phyloP scores from a whole-genome alignment of 2,888 invertebrate species.

The Tetheella fluctuosa region DNA sequence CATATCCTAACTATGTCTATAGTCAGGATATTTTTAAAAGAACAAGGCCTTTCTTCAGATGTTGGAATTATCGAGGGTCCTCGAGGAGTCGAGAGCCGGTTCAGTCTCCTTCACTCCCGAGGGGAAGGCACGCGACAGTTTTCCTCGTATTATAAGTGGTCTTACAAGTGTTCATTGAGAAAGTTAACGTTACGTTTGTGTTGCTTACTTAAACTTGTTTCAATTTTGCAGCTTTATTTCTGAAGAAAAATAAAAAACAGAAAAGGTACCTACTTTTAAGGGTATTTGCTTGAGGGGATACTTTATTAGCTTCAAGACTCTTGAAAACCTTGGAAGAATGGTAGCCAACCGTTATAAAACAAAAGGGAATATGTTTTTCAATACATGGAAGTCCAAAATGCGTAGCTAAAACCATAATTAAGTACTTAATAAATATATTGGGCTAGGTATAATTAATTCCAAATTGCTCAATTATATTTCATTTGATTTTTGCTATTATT shows the following conservation, averaged over 20 bases:
- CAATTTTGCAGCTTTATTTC: background rate
- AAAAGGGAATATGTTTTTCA: no score
- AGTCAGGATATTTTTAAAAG: conserved; percentile 22
- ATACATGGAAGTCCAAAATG: no score
- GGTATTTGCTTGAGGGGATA: background rate
- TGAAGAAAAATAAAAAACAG: background rate
- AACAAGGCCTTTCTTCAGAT: conserved; percentile 15
- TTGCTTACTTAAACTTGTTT: background rate
- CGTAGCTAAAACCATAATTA: no score
- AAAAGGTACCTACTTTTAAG: background rate
- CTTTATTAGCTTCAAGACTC: background rate
- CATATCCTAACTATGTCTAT: conserved; percentile 14
- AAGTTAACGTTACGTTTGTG: conserved; percentile 41
- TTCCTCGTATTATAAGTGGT: conserved; percentile 36
- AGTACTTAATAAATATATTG: no score
- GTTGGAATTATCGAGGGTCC: conserved; percentile 19
- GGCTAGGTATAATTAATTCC: no score
- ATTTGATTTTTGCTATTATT: no score
- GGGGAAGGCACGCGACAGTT: conserved; percentile 31
- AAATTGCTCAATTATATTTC: no score
- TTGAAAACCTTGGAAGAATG: no score
- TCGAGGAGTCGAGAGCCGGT: conserved; percentile 28
- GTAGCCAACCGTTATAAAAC: no score
- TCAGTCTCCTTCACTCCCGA: conserved; percentile 25
- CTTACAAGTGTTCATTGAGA: conserved; percentile 41